phyloP scores from a whole-genome alignment of 2,888 invertebrate genomes.

The Philereme vetulata region DNA sequence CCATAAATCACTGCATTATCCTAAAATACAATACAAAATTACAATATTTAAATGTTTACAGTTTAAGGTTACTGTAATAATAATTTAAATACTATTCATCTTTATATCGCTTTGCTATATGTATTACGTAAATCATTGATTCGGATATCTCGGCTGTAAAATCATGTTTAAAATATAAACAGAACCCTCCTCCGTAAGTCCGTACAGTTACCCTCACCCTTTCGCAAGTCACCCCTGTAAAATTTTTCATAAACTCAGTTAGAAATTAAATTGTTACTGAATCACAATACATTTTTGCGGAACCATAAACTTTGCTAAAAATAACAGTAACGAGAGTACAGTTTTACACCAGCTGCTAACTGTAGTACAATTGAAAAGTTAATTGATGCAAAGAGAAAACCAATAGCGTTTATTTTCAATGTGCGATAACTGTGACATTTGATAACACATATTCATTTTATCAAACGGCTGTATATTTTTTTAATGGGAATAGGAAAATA shows the following conservation, averaged over 20 bases:
- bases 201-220: not conserved
- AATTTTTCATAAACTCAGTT: not conserved
- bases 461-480: not conserved
- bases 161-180: no score
- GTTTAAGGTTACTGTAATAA: no score
- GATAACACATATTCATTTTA: conserved; percentile 13
- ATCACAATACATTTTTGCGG: not conserved
- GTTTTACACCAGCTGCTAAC: conserved; percentile 27
- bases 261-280: not conserved
- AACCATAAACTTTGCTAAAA: conserved; percentile 8
- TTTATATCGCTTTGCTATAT: no score
- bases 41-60: no score
- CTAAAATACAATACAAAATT: no score
- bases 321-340: conserved; percentile 10
- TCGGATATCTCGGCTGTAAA: no score
- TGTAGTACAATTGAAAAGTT: conserved; percentile 30
- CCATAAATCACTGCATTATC: no score
- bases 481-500: no score
- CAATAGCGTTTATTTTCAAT: conserved; percentile 24
- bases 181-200: no score
- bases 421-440: conserved; percentile 14
- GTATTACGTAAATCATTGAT: no score
- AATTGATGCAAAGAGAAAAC: conserved; percentile 31
- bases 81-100: no score
- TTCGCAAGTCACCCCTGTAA: not conserved